A percentile compares a stretch with the other conserved stretches of the same genome.
phyloP scores from a whole-genome alignment of 1,140 invertebrate species.

The Lasioglossum albipes region DNA sequence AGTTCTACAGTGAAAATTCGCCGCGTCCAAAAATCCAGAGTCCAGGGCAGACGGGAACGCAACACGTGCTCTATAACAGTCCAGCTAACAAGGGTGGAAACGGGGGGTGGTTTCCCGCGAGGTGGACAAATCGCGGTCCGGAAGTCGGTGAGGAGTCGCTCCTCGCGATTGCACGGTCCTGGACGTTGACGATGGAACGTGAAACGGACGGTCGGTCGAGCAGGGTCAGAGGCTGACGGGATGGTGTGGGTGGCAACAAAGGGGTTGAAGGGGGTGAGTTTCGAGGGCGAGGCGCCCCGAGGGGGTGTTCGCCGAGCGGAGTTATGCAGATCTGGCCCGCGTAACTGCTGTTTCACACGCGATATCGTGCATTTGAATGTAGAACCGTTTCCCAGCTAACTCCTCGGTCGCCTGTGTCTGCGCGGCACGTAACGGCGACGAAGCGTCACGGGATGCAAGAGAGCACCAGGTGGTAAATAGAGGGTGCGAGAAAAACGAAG shows the following conservation, averaged over 20 bases:
- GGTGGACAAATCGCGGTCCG: slow-evolving; percentile 54
- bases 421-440: slow-evolving; percentile 9
- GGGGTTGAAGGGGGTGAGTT: slow-evolving; percentile 40
- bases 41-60: no score
- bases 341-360: slow-evolving; percentile 74
- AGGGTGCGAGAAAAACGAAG: not conserved
- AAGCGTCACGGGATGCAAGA: not conserved
- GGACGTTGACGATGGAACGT: slow-evolving; percentile 25
- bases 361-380: slow-evolving; percentile 74
- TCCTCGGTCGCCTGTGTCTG: slow-evolving; percentile 31
- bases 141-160: slow-evolving; percentile 56
- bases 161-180: slow-evolving; percentile 42
- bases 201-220: not conserved
- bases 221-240: not conserved
- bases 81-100: no score
- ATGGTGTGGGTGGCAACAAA: not conserved
- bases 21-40: no score
- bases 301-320: slow-evolving; percentile 62
- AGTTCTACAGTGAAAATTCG: no score
- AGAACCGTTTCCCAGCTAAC: slow-evolving; percentile 68
- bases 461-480: not conserved
- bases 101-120: no score
- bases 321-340: slow-evolving; percentile 73
- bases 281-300: slow-evolving; percentile 61
- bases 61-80: no score